phyloP scores from a whole-genome alignment of 1,140 invertebrate genomes.

The Goniozus legneri region DNA sequence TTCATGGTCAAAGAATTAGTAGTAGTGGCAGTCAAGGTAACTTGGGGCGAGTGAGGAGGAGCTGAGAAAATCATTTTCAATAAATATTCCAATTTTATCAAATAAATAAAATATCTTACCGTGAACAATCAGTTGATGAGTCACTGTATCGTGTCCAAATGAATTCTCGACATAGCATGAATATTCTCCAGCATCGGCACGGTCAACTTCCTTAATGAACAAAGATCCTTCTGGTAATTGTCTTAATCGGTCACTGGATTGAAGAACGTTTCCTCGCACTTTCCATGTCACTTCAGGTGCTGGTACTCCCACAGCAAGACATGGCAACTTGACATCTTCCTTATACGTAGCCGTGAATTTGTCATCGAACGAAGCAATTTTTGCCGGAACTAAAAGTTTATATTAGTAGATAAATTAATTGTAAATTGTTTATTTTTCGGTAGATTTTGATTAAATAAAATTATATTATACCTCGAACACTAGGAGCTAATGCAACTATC shows the following conservation, averaged over 20 bases:
- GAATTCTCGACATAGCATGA: conserved; percentile 90
- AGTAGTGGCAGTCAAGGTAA: conserved; percentile 76
- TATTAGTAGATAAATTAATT: too few relatives aligned
- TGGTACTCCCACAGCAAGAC: conserved; percentile 85
- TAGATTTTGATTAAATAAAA: too few relatives aligned
- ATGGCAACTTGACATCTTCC: conserved; percentile 87
- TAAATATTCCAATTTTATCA: background rate
- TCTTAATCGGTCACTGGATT: conserved; percentile 72
- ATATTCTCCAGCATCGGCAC: conserved; percentile 87
- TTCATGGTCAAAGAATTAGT: conserved; percentile 80
- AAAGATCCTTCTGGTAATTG: conserved; percentile 86
- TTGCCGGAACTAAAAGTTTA: conserved; percentile 77
- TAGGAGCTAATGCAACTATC: conserved; percentile 78
- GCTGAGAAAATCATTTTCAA: conserved; percentile 52
- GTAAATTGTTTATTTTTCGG: too few relatives aligned
- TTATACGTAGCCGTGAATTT: conserved; percentile 86
- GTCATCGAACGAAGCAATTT: conserved; percentile 89
- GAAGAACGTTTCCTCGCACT: conserved; percentile 64
- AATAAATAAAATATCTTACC: conserved; percentile 53
- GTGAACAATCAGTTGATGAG: conserved; percentile 82
- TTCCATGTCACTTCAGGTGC: conserved; percentile 87
- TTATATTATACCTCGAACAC: conserved; percentile 75
- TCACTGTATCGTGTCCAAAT: conserved; percentile 88
- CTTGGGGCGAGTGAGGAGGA: conserved; percentile 78
- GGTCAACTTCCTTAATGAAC: conserved; percentile 82